phyloP scores from a whole-genome alignment of 2,113 vertebrate species.

The Epinephelus moara region DNA sequence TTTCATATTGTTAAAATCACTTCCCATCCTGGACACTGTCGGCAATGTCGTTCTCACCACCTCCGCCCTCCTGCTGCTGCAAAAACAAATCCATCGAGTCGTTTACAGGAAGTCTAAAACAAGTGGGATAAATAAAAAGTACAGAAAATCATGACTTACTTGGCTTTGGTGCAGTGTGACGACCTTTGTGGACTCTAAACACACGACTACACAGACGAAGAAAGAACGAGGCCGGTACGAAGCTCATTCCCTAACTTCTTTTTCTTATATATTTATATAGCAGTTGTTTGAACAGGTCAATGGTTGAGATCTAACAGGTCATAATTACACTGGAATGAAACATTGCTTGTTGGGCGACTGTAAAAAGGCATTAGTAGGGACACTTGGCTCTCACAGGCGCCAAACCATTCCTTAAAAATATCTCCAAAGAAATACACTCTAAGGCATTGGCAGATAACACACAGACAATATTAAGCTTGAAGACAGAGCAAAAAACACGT shows the following conservation, averaged over 20 bases:
- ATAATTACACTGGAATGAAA: slow-evolving; percentile 74
- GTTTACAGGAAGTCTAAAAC: not conserved
- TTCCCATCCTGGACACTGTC: too few species aligned
- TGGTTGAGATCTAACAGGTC: slow-evolving; percentile 65
- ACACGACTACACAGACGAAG: not conserved
- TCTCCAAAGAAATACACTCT: slow-evolving; percentile 65
- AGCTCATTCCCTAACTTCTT: slow-evolving; percentile 53
- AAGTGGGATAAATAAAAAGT: not conserved
- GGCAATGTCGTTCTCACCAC: not conserved
- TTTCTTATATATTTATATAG: slow-evolving; percentile 73
- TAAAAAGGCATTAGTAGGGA: slow-evolving; percentile 71
- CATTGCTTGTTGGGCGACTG: slow-evolving; percentile 49
- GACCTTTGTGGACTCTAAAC: not conserved
- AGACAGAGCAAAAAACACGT: slow-evolving; percentile 58
- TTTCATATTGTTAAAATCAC: too few species aligned
- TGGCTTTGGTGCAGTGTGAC: not conserved
- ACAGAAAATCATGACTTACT: not conserved
- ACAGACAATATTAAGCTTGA: slow-evolving; percentile 67
- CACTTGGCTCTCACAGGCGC: slow-evolving; percentile 47
- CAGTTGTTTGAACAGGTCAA: slow-evolving; percentile 60
- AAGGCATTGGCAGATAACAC: slow-evolving; percentile 76
- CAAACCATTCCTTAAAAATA: slow-evolving; percentile 61
- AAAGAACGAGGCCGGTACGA: slow-evolving; percentile 40
- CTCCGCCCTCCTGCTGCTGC: not conserved
- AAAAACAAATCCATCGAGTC: not conserved